Evolutionary conservation across 2,113 vertebrate genomes (phyloP), one percentile per base, ranked within the genome.

Genomic region (Gopherus evgoodei): DNA sequence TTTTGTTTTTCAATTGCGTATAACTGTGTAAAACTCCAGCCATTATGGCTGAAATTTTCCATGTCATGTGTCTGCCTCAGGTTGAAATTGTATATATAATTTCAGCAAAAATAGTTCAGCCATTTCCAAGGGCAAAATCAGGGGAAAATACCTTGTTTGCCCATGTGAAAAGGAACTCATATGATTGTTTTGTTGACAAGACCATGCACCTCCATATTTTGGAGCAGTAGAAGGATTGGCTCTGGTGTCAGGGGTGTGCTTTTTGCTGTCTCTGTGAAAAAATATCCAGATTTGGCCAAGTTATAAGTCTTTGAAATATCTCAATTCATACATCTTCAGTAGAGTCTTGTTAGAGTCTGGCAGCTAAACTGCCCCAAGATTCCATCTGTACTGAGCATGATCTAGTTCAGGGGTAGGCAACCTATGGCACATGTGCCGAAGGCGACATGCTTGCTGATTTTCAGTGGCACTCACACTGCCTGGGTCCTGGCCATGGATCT

Each of bases 51-150:
- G 35, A 81, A 84, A 87, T 52, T 78, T 56, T 31, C 8, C n/a
- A 0, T 11, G 3, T 17, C 1, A 1, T 6, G 0, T 86, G 19
- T 10, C 27, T 44, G 42, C 62, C 42, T 69, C 31, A 6, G 25
- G 75, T 29, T 52, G 47, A 38, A 2, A 42, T 38, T 69, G 16
- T 59, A 12, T 2, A 5, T 57, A 59, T 75, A 27, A 19, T 49
- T 88, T 87, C 78, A 75, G 75, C n/a, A 4, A 24, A 69, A n/a
- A 69, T 69, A 69, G 11, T 69, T n/a, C 57, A 59, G 57, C 57
- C 31, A 38, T 19, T 69, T 69, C 65, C 13, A 19, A 69, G 35
- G 19, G 8, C 65, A n/a, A 69, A 69, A n/a, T 38, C 14, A 10
- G 35, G 52, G 17, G 65, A 17, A 69, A 69, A n/a, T 69, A 21